These are phyloP conservation scores for Patiria pectinifera DNA, from an alignment of 53 echinoderm and acorn worm genomes.

Conservation along the genomic window DNA sequence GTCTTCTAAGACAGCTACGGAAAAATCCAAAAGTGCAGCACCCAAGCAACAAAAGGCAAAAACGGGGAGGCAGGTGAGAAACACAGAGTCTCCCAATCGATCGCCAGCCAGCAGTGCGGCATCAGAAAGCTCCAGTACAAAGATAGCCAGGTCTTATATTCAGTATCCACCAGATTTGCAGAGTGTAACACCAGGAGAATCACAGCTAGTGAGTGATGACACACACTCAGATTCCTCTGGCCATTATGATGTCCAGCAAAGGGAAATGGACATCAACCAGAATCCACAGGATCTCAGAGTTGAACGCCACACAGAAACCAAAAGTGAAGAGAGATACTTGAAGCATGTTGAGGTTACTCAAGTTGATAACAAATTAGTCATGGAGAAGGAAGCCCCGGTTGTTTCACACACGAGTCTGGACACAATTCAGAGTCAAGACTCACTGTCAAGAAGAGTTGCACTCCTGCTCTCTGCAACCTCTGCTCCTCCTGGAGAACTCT, in stretches of 20 bases:
- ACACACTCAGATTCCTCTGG: constrained; percentile 1
- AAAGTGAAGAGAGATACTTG: not conserved
- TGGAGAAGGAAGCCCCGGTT: constrained; percentile 12
- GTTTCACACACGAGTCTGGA: constrained; percentile 58
- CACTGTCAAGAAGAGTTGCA: constrained; percentile 86
- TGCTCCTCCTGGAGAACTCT: constrained; percentile 24
- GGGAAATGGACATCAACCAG: constrained; percentile 10
- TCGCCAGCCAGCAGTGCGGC: constrained; percentile 22
- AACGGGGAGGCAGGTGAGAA: not conserved
- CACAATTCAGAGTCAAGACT: constrained; percentile 72
- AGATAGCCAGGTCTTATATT: constrained; percentile 78
- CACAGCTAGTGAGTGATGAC: not conserved
- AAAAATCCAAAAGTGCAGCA: not conserved
- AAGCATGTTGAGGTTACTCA: not conserved
- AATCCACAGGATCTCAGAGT: not conserved
- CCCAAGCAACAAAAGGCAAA: not conserved
- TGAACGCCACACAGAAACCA: not conserved
- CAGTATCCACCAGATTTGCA: constrained; percentile 89
- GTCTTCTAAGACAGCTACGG: constrained; percentile 1
- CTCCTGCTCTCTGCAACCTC: constrained; percentile 72
- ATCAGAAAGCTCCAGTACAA: constrained; percentile 42
- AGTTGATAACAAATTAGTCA: not conserved
- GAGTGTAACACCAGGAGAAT: constrained; percentile 64
- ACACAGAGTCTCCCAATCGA: constrained; percentile 32
- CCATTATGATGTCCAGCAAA: not conserved